Conservation (phyloP, 1,140 invertebrate species). For the Brachystomella parvula region DNA sequence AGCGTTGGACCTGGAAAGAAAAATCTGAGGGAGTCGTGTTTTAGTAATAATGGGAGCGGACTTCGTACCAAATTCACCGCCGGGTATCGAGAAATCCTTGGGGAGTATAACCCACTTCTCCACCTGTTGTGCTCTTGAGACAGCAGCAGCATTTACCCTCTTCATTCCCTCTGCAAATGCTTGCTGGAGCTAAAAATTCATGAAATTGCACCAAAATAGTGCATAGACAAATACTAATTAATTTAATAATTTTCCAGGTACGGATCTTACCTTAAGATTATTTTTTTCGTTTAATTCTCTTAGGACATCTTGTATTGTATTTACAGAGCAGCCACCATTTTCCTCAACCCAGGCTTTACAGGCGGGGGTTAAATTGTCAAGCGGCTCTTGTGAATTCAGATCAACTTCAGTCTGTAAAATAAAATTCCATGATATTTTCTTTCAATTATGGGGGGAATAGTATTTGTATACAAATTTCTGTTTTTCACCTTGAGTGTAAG, state of each 20-base stretch:
- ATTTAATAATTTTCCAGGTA: background rate
- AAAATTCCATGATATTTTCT: background rate
- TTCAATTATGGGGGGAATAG: background rate
- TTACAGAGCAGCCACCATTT: constrained; percentile 57
- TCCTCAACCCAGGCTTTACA: constrained; percentile 61
- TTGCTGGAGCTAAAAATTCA: constrained; percentile 51
- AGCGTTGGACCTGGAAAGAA: constrained; percentile 36
- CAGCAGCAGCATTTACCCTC: constrained; percentile 65
- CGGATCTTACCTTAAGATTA: constrained; percentile 43
- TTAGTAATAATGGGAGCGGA: background rate
- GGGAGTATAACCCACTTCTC: constrained; percentile 86
- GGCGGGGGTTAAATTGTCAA: constrained; percentile 57
- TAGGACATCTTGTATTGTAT: constrained; percentile 63
- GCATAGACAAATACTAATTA: background rate
- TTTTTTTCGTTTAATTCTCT: constrained; percentile 42
- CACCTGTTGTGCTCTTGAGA: constrained; percentile 79
- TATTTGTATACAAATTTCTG: background rate
- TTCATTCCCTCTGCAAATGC: constrained; percentile 70
- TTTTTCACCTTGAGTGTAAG: constrained; percentile 68
- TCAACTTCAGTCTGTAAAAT: constrained; percentile 57
- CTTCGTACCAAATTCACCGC: constrained; percentile 70
- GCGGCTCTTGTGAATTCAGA: constrained; percentile 57
- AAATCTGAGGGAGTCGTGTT: constrained; percentile 10
- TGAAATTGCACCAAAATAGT: background rate
- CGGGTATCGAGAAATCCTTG: constrained; percentile 73